Percentiles rank a stretch among this genome's conserved stretches.
Conservation (phyloP, 1,140 invertebrate species). For the Caenorhabditis tropicalis region DNA sequence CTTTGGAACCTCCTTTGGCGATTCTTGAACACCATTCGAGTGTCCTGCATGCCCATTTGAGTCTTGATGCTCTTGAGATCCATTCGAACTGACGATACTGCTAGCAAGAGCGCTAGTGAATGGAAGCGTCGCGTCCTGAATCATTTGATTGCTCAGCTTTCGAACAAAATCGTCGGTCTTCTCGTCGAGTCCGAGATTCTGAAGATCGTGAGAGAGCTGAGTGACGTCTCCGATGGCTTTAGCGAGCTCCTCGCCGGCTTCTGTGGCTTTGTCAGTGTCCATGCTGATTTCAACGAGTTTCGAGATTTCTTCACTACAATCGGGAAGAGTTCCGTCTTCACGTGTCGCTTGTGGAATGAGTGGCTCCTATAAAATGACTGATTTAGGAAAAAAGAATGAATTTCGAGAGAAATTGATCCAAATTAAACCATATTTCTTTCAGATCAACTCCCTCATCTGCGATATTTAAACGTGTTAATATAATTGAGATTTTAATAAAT, state of each 20-base stretch:
- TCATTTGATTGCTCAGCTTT: constrained; percentile 24
- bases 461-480: too few relatives aligned
- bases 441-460: too few relatives aligned
- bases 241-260: neutral
- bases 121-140: neutral
- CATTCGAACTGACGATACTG: neutral
- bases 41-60: neutral
- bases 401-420: neutral
- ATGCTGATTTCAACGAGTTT: neutral
- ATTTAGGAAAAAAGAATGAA: neutral
- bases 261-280: neutral
- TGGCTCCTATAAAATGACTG: neutral
- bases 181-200: neutral
- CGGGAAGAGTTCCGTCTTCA: neutral
- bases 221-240: neutral
- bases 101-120: neutral
- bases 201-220: neutral
- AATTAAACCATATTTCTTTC: neutral
- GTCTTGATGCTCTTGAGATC: neutral
- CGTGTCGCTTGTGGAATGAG: neutral
- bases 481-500: too few relatives aligned
- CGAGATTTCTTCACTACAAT: constrained; percentile 2
- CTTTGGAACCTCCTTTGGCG: neutral
- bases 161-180: constrained; percentile 11
- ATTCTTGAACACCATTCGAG: neutral